phyloP scores from a whole-genome alignment of 2,113 vertebrate genomes.

The Hemichromis elongatus region DNA sequence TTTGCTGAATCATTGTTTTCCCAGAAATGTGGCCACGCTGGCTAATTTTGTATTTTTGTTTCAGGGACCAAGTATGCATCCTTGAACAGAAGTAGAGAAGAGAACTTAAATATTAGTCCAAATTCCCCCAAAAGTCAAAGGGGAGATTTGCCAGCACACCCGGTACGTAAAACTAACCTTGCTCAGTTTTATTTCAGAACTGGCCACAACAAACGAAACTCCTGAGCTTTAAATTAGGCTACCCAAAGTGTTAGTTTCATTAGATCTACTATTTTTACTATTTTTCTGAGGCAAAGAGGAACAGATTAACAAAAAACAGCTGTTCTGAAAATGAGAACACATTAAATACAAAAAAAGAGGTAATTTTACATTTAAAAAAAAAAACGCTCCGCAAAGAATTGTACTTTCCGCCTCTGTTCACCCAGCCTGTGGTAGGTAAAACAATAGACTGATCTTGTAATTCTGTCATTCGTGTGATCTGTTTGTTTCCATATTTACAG shows the following conservation, averaged over 20 bases:
- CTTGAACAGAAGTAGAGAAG: constrained; percentile 78
- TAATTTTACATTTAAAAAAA: not conserved
- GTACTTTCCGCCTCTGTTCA: not conserved
- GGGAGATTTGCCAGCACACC: not conserved
- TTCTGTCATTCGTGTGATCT: not conserved
- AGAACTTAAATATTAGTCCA: constrained; percentile 83
- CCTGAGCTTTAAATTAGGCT: not conserved
- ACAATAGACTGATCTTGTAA: not conserved
- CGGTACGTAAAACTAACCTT: constrained; percentile 4
- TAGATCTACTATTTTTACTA: not conserved
- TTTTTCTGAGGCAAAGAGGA: not conserved
- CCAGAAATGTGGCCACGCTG: not conserved
- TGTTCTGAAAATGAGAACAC: not conserved
- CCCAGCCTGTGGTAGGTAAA: not conserved
- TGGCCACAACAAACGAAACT: not conserved
- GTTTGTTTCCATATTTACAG: constrained; percentile 33
- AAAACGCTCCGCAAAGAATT: not conserved
- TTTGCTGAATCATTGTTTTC: not conserved
- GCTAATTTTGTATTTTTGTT: not conserved
- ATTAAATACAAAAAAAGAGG: not conserved
- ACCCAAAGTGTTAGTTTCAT: not conserved
- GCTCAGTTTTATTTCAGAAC: not conserved
- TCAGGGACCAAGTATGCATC: constrained; percentile 75
- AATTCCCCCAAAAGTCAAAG: constrained; percentile 74
- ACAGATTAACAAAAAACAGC: not conserved